Percentiles rank a stretch among this genome's conserved stretches.
phyloP scores from a whole-genome alignment of 2,113 vertebrate species.

The Abramis brama region DNA sequence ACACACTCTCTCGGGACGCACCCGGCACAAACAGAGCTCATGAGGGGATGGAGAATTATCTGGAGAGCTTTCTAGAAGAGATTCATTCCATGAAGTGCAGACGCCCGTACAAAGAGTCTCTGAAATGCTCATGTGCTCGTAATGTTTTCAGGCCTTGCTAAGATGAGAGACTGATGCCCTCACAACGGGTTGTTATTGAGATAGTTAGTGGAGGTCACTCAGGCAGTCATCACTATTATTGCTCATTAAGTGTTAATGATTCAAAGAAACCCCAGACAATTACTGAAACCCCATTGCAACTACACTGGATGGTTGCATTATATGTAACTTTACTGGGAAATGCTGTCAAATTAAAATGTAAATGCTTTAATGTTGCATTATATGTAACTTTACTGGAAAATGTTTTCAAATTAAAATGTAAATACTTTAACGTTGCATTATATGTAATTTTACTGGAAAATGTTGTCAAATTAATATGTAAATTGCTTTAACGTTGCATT shows the following conservation, averaged over 20 bases:
- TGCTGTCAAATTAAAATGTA: too few relatives aligned
- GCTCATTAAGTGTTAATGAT: not conserved
- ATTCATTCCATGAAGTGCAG: not conserved
- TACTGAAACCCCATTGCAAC: too few relatives aligned
- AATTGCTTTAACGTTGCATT: too few relatives aligned
- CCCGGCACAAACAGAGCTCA: not conserved
- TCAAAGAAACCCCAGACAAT: not conserved
- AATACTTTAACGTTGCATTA: too few relatives aligned
- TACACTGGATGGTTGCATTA: too few relatives aligned
- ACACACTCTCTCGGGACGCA: constrained; percentile 8
- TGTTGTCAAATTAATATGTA: too few relatives aligned
- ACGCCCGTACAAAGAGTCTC: not conserved
- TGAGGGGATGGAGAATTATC: constrained; percentile 12
- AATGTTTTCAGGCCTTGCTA: not conserved
- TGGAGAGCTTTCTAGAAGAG: constrained; percentile 23
- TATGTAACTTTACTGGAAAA: too few relatives aligned
- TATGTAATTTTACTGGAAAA: too few relatives aligned
- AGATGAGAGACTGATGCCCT: not conserved
- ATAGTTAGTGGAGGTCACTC: not conserved
- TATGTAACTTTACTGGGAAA: too few relatives aligned
- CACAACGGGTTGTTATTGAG: not conserved
- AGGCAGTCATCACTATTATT: not conserved
- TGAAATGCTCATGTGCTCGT: not conserved
- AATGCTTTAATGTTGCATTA: too few relatives aligned
- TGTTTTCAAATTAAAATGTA: too few relatives aligned